Conservation (phyloP, 2,797 vertebrate species). For the Ctenopoma multispine region DNA sequence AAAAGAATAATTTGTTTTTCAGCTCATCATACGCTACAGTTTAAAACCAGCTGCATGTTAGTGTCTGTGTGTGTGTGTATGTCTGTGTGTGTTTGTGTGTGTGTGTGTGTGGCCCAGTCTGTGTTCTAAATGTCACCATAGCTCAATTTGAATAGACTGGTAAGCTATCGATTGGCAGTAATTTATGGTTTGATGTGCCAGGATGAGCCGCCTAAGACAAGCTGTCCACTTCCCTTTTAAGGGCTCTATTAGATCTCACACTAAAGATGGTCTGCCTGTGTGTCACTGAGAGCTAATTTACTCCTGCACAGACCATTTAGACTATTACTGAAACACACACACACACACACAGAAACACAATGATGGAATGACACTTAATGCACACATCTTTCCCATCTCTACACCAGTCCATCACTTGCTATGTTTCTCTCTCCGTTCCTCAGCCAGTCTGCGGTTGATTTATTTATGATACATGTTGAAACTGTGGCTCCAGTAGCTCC, state of each 20-base stretch:
- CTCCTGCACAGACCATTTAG: conserved; percentile 81
- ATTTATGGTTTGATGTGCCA: conserved; percentile 84
- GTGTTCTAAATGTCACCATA: conserved; percentile 80
- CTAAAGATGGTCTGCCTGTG: conserved; percentile 68
- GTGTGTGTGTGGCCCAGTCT: conserved; percentile 41
- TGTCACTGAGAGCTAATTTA: conserved; percentile 85
- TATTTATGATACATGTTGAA: conserved; percentile 70
- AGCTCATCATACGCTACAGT: background rate
- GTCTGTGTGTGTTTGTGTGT: too few relatives aligned
- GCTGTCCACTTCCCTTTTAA: conserved; percentile 85
- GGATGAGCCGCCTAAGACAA: conserved; percentile 80
- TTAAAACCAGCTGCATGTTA: conserved; percentile 13
- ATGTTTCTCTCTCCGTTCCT: conserved; percentile 64
- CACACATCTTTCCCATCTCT: conserved; percentile 61
- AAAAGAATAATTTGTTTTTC: conserved; percentile 8
- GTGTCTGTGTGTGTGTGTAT: conserved; percentile 21
- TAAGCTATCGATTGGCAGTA: conserved; percentile 85
- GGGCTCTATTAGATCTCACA: conserved; percentile 83
- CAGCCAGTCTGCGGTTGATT: conserved; percentile 63
- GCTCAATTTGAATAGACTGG: conserved; percentile 87
- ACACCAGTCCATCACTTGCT: conserved; percentile 64
- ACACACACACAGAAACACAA: conserved; percentile 46
- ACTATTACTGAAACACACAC: conserved; percentile 70
- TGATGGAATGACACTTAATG: conserved; percentile 67
- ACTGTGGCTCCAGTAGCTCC: conserved; percentile 41